phyloP scores from a whole-genome alignment of 2,113 vertebrate species.

The Muscicapa adusta region DNA sequence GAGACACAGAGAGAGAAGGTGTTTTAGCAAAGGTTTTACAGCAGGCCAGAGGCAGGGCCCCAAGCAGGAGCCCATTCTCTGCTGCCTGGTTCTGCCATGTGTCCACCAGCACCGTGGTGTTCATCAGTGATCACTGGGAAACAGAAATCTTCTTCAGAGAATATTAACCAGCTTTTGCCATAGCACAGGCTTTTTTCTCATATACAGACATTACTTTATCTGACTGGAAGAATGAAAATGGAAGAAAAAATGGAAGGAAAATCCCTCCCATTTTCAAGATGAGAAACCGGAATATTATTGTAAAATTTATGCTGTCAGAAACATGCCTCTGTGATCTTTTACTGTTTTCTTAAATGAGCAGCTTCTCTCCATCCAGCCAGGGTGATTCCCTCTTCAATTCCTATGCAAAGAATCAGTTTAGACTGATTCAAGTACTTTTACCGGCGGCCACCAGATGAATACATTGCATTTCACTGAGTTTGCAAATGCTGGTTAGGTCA shows the following conservation, averaged over 20 bases:
- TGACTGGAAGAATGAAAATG: neutral
- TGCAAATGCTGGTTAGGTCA: constrained; percentile 21
- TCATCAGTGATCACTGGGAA: neutral
- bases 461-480: neutral
- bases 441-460: neutral
- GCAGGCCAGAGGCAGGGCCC: neutral
- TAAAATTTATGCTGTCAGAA: neutral
- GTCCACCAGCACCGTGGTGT: neutral
- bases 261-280: neutral
- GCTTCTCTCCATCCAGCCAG: neutral
- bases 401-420: constrained; percentile 19
- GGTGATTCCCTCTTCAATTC: neutral
- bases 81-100: neutral
- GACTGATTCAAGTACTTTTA: neutral
- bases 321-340: neutral
- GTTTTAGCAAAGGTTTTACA: neutral
- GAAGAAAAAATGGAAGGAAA: neutral
- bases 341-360: constrained; percentile 13
- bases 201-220: neutral
- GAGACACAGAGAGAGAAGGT: neutral
- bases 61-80: neutral
- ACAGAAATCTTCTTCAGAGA: neutral
- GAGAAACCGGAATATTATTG: neutral
- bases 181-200: neutral
- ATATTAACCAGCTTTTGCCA: neutral